Percentiles rank a stretch among this genome's conserved stretches.
Evolutionary conservation across 2,113 vertebrate genomes (phyloP).

Genomic region (Psittacus erithacus): DNA sequence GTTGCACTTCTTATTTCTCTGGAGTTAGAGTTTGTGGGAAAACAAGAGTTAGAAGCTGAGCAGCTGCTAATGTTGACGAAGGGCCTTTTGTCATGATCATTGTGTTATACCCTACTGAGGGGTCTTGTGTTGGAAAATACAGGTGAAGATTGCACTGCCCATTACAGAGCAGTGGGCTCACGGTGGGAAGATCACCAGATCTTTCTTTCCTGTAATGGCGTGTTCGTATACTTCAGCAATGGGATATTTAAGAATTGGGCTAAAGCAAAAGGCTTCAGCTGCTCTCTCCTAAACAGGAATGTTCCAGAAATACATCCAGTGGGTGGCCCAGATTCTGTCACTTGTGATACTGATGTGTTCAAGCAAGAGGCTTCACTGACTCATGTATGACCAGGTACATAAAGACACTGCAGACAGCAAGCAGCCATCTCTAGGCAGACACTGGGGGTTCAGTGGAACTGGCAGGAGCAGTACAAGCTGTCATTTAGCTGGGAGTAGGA

Average conservation of each 20-base stretch:
- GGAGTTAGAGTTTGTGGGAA: slow-evolving; percentile 42
- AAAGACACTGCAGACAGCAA: background rate
- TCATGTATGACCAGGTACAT: background rate
- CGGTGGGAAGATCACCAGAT: background rate
- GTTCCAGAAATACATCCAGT: slow-evolving; percentile 24
- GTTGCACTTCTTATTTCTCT: background rate
- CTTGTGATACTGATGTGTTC: background rate
- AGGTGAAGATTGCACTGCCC: background rate
- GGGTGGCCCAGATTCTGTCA: slow-evolving; percentile 44
- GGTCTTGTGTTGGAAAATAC: background rate
- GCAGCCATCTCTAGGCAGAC: background rate
- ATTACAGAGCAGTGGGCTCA: background rate
- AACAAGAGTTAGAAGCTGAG: background rate
- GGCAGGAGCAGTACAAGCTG: slow-evolving; percentile 28
- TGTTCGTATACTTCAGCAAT: background rate
- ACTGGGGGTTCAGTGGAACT: background rate
- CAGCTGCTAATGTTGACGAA: background rate
- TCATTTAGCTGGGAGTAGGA: slow-evolving; percentile 18
- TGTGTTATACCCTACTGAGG: background rate
- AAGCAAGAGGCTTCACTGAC: background rate
- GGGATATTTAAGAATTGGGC: slow-evolving; percentile 32
- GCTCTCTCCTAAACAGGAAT: slow-evolving; percentile 19
- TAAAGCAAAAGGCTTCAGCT: slow-evolving; percentile 41
- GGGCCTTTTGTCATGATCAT: background rate
- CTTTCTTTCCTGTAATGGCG: background rate